phyloP scores from a whole-genome alignment of 2,888 invertebrate species.

The Hydropsyche betteni region DNA sequence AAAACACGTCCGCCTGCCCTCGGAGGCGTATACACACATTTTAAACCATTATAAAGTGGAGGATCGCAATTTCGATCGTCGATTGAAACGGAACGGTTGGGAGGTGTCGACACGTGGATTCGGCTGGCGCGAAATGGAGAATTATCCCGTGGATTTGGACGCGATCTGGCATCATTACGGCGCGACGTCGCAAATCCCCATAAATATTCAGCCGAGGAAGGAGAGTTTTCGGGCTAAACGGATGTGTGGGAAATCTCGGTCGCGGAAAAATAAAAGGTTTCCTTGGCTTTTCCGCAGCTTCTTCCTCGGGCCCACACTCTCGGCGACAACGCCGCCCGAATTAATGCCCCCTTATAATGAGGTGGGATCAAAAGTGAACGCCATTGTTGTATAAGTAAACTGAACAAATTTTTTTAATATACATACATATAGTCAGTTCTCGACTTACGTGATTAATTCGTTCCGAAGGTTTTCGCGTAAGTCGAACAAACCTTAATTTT shows the following conservation, averaged over 20 bases:
- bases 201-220: slow-evolving; percentile 55
- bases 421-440: too few species aligned
- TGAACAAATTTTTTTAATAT: too few species aligned
- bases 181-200: slow-evolving; percentile 54
- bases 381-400: too few species aligned
- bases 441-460: too few species aligned
- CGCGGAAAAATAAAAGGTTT: slow-evolving; percentile 3
- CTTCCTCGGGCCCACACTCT: not conserved
- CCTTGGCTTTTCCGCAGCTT: too few species aligned
- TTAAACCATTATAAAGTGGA: slow-evolving; percentile 17
- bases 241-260: slow-evolving; percentile 20
- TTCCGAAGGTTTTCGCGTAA: too few species aligned
- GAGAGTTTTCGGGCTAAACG: slow-evolving; percentile 55
- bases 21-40: not conserved
- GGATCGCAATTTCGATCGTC: not conserved
- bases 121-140: slow-evolving; percentile 44
- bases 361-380: not conserved
- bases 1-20: slow-evolving; percentile 23
- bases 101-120: not conserved
- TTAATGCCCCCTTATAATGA: slow-evolving; percentile 17
- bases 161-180: slow-evolving; percentile 50
- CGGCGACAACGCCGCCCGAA: slow-evolving; percentile 9
- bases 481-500: too few species aligned
- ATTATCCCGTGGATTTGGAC: slow-evolving; percentile 50
- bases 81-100: not conserved